These are phyloP conservation scores for Cavia porcellus DNA, from an alignment of 2,113 vertebrate species.

Conservation along the genomic window DNA sequence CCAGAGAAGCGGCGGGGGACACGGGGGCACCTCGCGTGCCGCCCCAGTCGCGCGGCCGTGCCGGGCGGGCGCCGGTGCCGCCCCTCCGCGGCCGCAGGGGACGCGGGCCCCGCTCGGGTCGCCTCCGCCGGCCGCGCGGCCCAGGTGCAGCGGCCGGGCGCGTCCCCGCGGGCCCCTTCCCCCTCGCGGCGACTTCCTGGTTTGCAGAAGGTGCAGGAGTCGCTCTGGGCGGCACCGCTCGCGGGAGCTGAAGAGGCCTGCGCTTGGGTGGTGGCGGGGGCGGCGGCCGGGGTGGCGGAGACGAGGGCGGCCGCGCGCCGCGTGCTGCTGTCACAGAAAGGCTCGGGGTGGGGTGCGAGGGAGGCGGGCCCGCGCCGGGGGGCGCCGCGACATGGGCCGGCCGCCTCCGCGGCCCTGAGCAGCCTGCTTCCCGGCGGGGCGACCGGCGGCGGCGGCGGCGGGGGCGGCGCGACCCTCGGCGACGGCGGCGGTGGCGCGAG, in stretches of 20 bases:
- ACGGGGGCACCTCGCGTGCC: background rate
- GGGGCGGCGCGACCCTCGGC: constrained; percentile 37
- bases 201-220: constrained; percentile 83
- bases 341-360: constrained; percentile 60
- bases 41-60: background rate
- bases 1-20: background rate
- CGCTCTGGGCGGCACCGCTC: constrained; percentile 63
- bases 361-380: constrained; percentile 51
- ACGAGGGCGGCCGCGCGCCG: constrained; percentile 76
- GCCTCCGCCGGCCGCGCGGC: background rate
- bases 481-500: constrained; percentile 52
- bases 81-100: background rate
- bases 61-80: background rate
- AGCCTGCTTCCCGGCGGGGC: background rate
- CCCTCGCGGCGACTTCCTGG: constrained; percentile 84
- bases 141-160: constrained; percentile 67
- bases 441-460: background rate
- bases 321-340: constrained; percentile 78
- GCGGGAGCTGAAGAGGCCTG: constrained; percentile 64
- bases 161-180: constrained; percentile 59
- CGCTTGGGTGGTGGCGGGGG: constrained; percentile 75
- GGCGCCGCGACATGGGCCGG: constrained; percentile 60
- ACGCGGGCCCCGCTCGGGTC: background rate
- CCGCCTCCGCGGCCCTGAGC: constrained; percentile 56
- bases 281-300: constrained; percentile 73